Conservation (phyloP, 2,113 vertebrate species). For the Archocentrus centrarchus region DNA sequence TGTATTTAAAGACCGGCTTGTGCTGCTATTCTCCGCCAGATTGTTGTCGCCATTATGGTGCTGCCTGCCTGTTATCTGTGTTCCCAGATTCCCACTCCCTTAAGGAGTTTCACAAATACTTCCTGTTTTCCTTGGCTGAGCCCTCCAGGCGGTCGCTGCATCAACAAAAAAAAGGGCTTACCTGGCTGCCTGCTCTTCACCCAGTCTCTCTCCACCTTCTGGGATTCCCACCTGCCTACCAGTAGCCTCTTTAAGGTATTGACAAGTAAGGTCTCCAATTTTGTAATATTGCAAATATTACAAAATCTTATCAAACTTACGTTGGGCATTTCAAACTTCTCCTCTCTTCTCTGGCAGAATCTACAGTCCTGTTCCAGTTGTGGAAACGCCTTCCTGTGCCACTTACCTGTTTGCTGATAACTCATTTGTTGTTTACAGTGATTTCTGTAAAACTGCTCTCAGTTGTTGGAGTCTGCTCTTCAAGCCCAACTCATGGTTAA, state of each 20-base stretch:
- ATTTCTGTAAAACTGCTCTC: not conserved
- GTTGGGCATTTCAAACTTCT: not conserved
- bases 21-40: not conserved
- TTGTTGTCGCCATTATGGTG: not conserved
- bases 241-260: not conserved
- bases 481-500: no score
- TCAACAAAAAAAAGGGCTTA: not conserved
- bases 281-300: not conserved
- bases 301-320: not conserved
- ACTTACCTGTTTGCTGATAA: not conserved
- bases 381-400: not conserved
- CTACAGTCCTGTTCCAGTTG: not conserved
- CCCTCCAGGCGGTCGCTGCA: not conserved
- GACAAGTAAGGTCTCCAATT: not conserved
- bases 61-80: not conserved
- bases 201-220: not conserved
- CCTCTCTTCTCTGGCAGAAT: no score
- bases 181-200: no score
- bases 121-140: not conserved
- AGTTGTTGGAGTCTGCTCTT: no score
- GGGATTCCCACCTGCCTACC: not conserved
- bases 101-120: not conserved
- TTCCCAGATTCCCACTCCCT: not conserved
- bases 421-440: not conserved
- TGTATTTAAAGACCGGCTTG: not conserved